Conservation (phyloP, 1,140 invertebrate species). For the Diorhabda elongata region DNA sequence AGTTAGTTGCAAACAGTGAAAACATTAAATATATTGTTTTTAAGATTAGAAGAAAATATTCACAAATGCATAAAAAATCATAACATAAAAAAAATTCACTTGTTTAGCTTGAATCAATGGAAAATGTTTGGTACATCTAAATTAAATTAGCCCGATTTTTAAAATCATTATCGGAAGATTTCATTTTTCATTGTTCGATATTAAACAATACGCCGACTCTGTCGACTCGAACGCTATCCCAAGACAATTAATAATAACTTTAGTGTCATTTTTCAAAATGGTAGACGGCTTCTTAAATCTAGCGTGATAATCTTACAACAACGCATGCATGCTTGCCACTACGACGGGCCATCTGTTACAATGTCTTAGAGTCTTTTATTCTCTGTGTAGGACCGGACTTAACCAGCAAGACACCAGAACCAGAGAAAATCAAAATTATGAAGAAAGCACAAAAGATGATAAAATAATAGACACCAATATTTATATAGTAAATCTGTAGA, state of each 20-base stretch:
- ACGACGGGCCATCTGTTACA: conserved; percentile 26
- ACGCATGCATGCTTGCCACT: conserved; percentile 22
- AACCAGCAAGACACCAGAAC: no score
- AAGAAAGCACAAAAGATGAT: no score
- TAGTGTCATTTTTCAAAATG: conserved; percentile 28
- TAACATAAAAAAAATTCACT: no score
- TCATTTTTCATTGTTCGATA: neutral
- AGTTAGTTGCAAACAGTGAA: no score
- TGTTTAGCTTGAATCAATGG: no score
- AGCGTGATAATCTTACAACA: conserved; percentile 30
- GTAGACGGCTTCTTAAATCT: conserved; percentile 32
- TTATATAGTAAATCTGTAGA: no score
- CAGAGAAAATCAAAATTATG: no score
- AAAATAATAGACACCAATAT: no score
- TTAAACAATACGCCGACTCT: neutral
- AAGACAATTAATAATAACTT: conserved; percentile 28
- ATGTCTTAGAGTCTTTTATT: conserved; percentile 14
- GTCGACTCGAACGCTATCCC: neutral
- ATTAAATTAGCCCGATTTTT: neutral
- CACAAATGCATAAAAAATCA: no score
- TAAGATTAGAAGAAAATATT: no score
- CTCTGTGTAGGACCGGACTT: neutral
- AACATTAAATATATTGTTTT: no score
- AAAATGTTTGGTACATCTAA: neutral
- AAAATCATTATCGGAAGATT: no score